Percentiles rank a stretch among this genome's conserved stretches.
These are phyloP conservation scores for Aphis gossypii DNA, from an alignment of 1,140 invertebrate species.

Conservation along the genomic window DNA sequence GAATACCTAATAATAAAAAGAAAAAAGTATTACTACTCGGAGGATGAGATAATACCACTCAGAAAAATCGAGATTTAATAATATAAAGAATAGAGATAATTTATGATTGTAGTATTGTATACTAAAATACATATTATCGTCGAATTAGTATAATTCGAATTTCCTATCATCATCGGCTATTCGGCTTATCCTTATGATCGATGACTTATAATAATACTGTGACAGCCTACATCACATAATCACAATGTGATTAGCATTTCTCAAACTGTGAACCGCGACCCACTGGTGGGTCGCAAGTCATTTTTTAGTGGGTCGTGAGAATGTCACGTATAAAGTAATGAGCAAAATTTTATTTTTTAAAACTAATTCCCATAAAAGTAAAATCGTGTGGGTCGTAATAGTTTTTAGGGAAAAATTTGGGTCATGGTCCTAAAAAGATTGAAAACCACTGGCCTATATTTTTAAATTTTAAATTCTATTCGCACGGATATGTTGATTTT, in stretches of 20 bases:
- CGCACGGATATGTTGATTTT: neutral
- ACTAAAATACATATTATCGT: neutral
- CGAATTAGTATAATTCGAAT: neutral
- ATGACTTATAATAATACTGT: neutral
- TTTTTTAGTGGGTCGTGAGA: no score
- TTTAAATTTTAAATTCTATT: no score
- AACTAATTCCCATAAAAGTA: no score
- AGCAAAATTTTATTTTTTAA: no score
- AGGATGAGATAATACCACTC: neutral
- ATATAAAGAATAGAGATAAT: neutral
- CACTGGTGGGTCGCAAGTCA: no score
- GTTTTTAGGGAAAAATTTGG: no score
- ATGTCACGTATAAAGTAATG: no score
- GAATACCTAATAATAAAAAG: neutral
- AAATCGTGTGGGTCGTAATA: no score
- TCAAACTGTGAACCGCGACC: no score
- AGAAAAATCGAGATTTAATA: neutral
- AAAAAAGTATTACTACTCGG: neutral
- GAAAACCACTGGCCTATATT: no score
- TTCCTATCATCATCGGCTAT: fast-evolving
- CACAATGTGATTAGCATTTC: no score
- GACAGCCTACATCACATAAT: neutral
- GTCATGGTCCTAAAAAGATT: no score
- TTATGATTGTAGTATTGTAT: neutral
- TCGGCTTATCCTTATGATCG: neutral